Evolutionary conservation across 2,113 vertebrate species (phyloP).

Genomic region (Polypterus senegalus): DNA sequence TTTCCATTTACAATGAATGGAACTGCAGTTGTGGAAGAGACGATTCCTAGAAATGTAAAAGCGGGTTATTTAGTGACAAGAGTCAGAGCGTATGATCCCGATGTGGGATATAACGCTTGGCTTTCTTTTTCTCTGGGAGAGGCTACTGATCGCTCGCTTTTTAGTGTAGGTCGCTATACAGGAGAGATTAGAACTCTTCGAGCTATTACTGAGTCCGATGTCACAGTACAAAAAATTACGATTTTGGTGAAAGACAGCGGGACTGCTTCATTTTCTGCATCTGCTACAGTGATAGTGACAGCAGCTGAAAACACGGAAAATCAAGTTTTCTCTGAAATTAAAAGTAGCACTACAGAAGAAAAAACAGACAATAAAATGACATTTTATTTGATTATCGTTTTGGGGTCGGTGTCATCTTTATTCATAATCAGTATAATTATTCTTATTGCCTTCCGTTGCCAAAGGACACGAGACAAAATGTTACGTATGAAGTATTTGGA

Average conservation of each 20-base stretch:
- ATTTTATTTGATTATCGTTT: slow-evolving; percentile 24
- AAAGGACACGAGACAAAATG: no score
- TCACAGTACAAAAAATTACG: slow-evolving; percentile 32
- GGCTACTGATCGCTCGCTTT: no score
- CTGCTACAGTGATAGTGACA: slow-evolving; percentile 34
- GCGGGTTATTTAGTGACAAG: no score
- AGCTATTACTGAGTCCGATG: slow-evolving; percentile 31
- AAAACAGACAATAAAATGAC: slow-evolving; percentile 12
- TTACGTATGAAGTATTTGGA: slow-evolving; percentile 21
- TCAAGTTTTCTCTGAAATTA: slow-evolving; percentile 17
- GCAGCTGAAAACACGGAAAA: slow-evolving; percentile 23
- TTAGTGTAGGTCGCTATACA: slow-evolving; percentile 39
- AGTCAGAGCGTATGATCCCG: no score
- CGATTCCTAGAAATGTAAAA: no score
- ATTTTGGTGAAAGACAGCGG: slow-evolving; percentile 34
- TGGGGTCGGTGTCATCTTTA: slow-evolving; percentile 21
- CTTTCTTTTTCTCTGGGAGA: no score
- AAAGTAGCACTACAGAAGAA: slow-evolving; percentile 8
- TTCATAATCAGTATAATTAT: slow-evolving; percentile 28
- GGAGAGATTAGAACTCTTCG: slow-evolving; percentile 54
- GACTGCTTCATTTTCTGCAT: slow-evolving; percentile 32
- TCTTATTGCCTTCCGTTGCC: slow-evolving; percentile 21
- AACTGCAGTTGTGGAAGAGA: no score
- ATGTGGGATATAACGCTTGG: no score
- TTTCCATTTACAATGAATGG: no score